A percentile compares a stretch with the other conserved stretches of the same genome.
Evolutionary conservation across 2,888 invertebrate species (phyloP).

Genomic region (Abrostola triplasia): DNA sequence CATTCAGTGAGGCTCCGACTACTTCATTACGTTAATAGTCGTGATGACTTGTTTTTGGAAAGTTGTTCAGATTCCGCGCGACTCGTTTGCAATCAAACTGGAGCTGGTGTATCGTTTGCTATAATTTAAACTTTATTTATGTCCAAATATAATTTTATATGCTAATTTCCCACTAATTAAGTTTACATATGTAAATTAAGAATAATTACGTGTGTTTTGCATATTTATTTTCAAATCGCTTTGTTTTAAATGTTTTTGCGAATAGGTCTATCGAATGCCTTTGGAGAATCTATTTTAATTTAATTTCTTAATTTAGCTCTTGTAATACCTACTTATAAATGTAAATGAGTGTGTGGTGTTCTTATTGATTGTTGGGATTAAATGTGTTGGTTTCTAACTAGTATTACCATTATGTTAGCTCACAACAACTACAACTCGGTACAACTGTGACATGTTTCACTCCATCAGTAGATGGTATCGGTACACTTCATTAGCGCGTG

Average conservation of each 20-base stretch:
- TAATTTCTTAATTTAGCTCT: too few species aligned
- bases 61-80: not conserved
- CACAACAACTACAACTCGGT: too few species aligned
- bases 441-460: too few species aligned
- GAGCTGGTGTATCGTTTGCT: conserved; percentile 1
- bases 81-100: not conserved
- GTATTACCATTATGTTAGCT: too few species aligned
- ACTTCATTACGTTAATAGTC: not conserved
- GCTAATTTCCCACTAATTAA: conserved; percentile 31
- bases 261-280: not conserved
- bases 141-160: conserved; percentile 20
- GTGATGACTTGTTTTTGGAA: not conserved
- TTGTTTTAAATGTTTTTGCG: not conserved
- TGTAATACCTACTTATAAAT: too few species aligned
- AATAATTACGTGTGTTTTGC: conserved; percentile 13
- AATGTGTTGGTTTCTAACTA: too few species aligned
- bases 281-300: not conserved
- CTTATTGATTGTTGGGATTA: too few species aligned
- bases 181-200: conserved; percentile 30
- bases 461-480: not conserved
- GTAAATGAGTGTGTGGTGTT: not conserved
- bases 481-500: not conserved
- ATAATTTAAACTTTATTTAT: conserved; percentile 13
- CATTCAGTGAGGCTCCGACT: not conserved
- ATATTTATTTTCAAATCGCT: conserved; percentile 14